Evolutionary conservation across 1,140 invertebrate species (phyloP), one percentile per base, ranked within the genome.

Genomic region (Drosophila tropicalis): DNA sequence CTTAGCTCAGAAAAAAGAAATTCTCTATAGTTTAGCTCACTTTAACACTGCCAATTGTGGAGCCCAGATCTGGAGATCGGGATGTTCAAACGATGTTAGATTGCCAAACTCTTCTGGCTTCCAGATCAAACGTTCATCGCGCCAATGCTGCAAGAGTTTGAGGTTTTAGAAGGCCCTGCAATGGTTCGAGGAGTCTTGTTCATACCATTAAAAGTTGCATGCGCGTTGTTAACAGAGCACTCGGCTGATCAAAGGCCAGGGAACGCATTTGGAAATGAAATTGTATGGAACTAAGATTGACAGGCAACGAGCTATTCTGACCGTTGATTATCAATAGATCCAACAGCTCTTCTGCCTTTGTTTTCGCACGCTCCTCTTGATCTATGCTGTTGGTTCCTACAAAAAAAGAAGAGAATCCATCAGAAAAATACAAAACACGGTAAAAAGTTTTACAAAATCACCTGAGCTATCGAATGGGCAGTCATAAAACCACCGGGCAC

Each of bases 401-500:
- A 36, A 15, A 17, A 29, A 0, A 15, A 22, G 13, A 17, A 19
- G 2, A 9, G 15, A 3, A 36, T 19, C 7, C 1, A 13, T 34
- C n/a, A 32, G 13, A 9, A 3, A 15, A 17, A 41, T 65, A 10
- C 12, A 15, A 44, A 32, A 19, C 9, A 2, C 10, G 0, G 5
- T 29, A 6, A 29, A 29, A 5, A 29, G 0, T 3, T 29, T 29
- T 29, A 5, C 5, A 1, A 29, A 10, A 32, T 82, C n/a, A 91
- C 90, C 60, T 13, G 65, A 85, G 5, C 81, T 86, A 78, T 91
- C 90, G 2, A 91, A 91, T 6, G 72, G 61, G 13, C 91, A 92
- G 51, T 92, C 91, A 56, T 80, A 92, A 36, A 91, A 92, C 91
- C 91, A 92, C 19, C 84, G 72, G 1, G 91, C 91, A 6, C 68